phyloP scores from a whole-genome alignment of 1,140 invertebrate genomes.

The Delia radicum region DNA sequence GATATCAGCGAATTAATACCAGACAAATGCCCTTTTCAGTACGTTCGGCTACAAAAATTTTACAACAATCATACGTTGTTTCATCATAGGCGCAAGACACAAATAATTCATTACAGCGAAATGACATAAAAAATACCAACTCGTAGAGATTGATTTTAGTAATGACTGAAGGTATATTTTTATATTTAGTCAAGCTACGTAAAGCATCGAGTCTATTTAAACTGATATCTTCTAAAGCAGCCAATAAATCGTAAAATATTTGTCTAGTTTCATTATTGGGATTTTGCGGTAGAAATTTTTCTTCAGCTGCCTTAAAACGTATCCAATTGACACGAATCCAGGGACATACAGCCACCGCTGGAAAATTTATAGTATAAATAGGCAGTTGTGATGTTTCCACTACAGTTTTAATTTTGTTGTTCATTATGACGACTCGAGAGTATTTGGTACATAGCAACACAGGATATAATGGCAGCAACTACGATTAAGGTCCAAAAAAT shows the following conservation, averaged over 20 bases:
- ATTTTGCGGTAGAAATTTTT: constrained; percentile 36
- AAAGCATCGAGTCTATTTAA: constrained; percentile 34
- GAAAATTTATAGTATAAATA: constrained; percentile 68
- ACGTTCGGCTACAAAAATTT: constrained; percentile 38
- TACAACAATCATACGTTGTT: constrained; percentile 39
- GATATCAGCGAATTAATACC: constrained; percentile 48
- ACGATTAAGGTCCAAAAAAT: constrained; percentile 38
- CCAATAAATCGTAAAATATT: constrained; percentile 33
- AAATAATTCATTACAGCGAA: constrained; percentile 46
- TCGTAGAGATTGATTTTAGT: neutral
- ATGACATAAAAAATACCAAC: constrained; percentile 37
- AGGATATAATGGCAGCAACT: constrained; percentile 17
- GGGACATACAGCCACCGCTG: constrained; percentile 66
- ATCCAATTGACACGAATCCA: constrained; percentile 45
- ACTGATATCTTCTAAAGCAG: constrained; percentile 31
- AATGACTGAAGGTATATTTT: neutral
- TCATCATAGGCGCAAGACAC: constrained; percentile 40
- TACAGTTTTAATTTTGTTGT: constrained; percentile 49
- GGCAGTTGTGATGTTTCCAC: constrained; percentile 67
- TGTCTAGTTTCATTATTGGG: constrained; percentile 25
- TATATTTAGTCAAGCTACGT: neutral
- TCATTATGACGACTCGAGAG: constrained; percentile 34
- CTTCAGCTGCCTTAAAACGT: constrained; percentile 31
- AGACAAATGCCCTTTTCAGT: constrained; percentile 42
- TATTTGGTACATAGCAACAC: constrained; percentile 30